Conservation (phyloP, 2,888 invertebrate genomes). For the Litoditis marina region DNA sequence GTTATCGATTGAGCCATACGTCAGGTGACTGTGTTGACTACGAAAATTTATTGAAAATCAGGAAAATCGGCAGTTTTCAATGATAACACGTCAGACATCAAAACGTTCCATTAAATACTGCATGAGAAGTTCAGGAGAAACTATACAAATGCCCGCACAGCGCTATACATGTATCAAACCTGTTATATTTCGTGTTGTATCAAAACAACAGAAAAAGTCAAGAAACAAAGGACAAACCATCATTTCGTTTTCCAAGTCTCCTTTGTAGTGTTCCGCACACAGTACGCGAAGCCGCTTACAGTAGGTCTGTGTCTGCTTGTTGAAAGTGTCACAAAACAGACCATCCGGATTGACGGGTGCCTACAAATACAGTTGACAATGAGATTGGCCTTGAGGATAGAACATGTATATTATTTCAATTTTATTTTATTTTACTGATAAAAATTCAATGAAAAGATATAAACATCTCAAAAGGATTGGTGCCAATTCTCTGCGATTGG, state of each 20-base stretch:
- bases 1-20: too few relatives aligned
- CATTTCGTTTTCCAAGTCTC: conserved; percentile 66
- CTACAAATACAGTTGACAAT: conserved; percentile 18
- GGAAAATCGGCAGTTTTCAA: too few relatives aligned
- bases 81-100: too few relatives aligned
- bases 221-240: conserved; percentile 13
- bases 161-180: neutral
- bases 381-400: too few relatives aligned
- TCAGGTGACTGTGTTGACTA: too few relatives aligned
- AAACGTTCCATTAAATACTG: too few relatives aligned
- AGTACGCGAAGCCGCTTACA: conserved; percentile 90
- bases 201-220: neutral
- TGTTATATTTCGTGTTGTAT: neutral
- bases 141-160: neutral
- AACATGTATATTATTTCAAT: too few relatives aligned
- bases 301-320: conserved; percentile 75
- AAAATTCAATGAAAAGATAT: too few relatives aligned
- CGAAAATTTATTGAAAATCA: too few relatives aligned
- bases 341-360: conserved; percentile 66
- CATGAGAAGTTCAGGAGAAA: neutral
- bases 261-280: conserved; percentile 95
- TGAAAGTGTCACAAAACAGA: conserved; percentile 96
- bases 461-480: too few relatives aligned
- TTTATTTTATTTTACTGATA: too few relatives aligned
- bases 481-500: too few relatives aligned